These are phyloP conservation scores for Trialeurodes vaporariorum DNA, from an alignment of 1,140 invertebrate species.

Conservation along the genomic window DNA sequence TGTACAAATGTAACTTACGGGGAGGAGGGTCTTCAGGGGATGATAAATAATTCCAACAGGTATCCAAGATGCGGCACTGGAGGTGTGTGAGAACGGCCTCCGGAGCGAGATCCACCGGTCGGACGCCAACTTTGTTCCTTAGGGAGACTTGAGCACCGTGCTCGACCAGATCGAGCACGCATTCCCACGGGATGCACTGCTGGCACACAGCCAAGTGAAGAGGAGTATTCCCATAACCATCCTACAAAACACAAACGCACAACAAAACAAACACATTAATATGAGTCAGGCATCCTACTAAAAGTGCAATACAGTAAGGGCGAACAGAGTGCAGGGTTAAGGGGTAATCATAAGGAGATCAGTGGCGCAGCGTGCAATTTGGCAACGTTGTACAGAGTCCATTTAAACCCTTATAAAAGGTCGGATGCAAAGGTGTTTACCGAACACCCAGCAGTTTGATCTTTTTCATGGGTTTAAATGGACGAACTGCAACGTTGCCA, in stretches of 20 bases:
- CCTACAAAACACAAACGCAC: constrained; percentile 32
- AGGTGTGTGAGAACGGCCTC: constrained; percentile 11
- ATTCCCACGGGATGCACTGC: constrained; percentile 39
- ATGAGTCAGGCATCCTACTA: too few species aligned
- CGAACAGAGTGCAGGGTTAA: too few species aligned
- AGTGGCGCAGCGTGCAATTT: too few species aligned
- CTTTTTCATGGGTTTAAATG: too few species aligned
- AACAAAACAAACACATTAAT: background rate
- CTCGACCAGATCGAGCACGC: constrained; percentile 40
- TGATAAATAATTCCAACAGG: constrained; percentile 15
- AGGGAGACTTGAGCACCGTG: constrained; percentile 38
- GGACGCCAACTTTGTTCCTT: constrained; percentile 35
- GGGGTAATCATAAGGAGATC: too few species aligned
- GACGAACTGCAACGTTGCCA: too few species aligned
- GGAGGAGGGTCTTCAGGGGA: constrained; percentile 1
- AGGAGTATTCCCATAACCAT: constrained; percentile 42
- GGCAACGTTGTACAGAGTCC: too few species aligned
- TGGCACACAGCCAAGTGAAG: constrained; percentile 42
- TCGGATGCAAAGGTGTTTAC: too few species aligned
- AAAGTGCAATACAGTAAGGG: too few species aligned
- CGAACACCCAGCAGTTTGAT: too few species aligned
- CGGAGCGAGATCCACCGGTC: constrained; percentile 32
- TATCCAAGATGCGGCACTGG: constrained; percentile 15
- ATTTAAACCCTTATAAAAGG: too few species aligned
- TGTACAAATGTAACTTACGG: constrained; percentile 1